A percentile compares a stretch with the other conserved stretches of the same genome.
These are phyloP conservation scores for Rynchops niger DNA, from an alignment of 2,113 vertebrate species.

Conservation along the genomic window DNA sequence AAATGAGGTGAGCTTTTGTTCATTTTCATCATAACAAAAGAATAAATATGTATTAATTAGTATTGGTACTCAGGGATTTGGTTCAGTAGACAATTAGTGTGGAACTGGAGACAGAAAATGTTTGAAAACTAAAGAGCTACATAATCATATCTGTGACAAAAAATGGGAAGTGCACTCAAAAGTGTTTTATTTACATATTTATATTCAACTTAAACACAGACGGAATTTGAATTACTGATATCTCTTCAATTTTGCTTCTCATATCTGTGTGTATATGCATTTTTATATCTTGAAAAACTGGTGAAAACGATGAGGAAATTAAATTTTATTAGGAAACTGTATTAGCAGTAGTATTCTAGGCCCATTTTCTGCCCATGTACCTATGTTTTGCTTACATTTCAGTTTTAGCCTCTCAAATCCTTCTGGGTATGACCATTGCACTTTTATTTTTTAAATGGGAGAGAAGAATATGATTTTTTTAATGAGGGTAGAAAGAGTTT, in stretches of 20 bases:
- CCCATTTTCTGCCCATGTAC: neutral
- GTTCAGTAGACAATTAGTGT: neutral
- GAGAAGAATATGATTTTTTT: neutral
- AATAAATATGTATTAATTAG: neutral
- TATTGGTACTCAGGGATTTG: neutral
- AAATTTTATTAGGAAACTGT: neutral
- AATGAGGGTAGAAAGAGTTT: neutral
- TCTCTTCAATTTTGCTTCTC: neutral
- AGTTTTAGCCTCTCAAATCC: neutral
- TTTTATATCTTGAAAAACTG: neutral
- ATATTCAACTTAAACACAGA: neutral
- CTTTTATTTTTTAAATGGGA: neutral
- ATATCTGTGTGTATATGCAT: neutral
- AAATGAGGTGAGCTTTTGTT: neutral
- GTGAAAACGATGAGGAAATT: neutral
- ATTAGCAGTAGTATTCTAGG: neutral
- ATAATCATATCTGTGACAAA: neutral
- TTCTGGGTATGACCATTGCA: neutral
- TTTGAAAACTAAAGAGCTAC: neutral
- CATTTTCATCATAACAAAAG: neutral
- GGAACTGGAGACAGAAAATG: neutral
- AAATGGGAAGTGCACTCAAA: neutral
- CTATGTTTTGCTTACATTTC: neutral
- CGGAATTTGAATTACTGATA: neutral
- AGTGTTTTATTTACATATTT: neutral